Percentiles rank a stretch among this genome's conserved stretches.
Conservation (phyloP, 2,888 invertebrate genomes). For the Alentia gelatinosa region DNA sequence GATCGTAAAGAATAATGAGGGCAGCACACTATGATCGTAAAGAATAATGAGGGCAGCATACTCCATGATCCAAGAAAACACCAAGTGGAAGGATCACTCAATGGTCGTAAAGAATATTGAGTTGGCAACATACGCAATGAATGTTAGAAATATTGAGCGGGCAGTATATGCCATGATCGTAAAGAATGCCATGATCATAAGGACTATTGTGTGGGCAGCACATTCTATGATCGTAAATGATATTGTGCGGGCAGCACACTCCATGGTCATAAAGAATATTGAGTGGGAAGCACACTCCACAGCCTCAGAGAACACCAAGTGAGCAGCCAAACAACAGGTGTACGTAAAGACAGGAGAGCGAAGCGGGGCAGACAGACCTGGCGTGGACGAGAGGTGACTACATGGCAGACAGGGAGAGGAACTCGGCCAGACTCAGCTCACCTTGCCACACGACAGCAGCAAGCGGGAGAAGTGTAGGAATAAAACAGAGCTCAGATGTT, state of each 20-base stretch:
- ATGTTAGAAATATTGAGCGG: too few species aligned
- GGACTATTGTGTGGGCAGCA: background rate
- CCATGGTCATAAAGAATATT: background rate
- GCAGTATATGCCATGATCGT: too few species aligned
- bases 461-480: background rate
- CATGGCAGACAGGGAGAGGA: background rate
- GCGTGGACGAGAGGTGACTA: background rate
- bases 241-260: background rate
- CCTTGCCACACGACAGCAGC: background rate
- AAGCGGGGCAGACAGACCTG: background rate
- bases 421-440: background rate
- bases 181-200: too few species aligned
- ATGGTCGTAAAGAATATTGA: too few species aligned
- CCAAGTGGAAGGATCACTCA: too few species aligned
- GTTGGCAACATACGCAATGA: too few species aligned
- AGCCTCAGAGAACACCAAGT: background rate
- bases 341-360: too few species aligned
- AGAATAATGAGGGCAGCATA: too few species aligned
- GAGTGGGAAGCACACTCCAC: background rate
- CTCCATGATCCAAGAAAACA: too few species aligned
- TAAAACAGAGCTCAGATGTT: background rate
- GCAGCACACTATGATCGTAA: too few species aligned
- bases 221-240: background rate
- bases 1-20: too few species aligned
- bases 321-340: too few species aligned